Conservation (phyloP, 2,113 vertebrate genomes). For the Melanotaenia duboulayi region DNA sequence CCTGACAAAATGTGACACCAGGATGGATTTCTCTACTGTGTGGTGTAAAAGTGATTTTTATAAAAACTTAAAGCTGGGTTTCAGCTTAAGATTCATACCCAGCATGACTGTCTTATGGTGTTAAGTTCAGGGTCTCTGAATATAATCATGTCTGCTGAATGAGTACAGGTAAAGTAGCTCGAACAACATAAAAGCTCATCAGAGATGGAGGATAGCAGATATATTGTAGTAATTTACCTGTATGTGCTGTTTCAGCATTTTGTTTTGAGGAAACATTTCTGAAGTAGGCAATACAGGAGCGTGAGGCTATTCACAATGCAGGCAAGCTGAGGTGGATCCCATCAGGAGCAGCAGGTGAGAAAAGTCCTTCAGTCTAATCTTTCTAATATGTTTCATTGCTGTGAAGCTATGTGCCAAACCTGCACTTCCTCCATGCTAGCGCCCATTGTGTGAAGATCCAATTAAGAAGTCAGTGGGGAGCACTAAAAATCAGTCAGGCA, state of each 20-base stretch:
- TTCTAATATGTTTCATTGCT: slow-evolving; percentile 87
- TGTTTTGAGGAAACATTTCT: background rate
- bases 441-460: slow-evolving; percentile 91
- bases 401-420: slow-evolving; percentile 69
- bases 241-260: background rate
- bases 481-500: slow-evolving; percentile 83
- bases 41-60: slow-evolving; percentile 69
- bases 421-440: slow-evolving; percentile 81
- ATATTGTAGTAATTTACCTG: too few relatives aligned
- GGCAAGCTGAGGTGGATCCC: slow-evolving; percentile 30
- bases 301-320: slow-evolving; percentile 42
- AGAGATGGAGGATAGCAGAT: too few relatives aligned
- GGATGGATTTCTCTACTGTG: slow-evolving; percentile 40
- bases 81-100: background rate
- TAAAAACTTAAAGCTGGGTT: slow-evolving; percentile 71
- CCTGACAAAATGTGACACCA: slow-evolving; percentile 43
- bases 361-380: slow-evolving; percentile 75
- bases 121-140: slow-evolving; percentile 37
- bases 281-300: background rate
- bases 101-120: slow-evolving; percentile 24
- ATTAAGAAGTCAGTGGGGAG: slow-evolving; percentile 89
- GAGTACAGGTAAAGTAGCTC: too few relatives aligned
- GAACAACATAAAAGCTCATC: too few relatives aligned
- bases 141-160: too few relatives aligned
- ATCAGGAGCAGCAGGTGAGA: slow-evolving; percentile 51